Evolutionary conservation across 2,113 vertebrate species (phyloP).

Genomic region (Pterocles burchelli): DNA sequence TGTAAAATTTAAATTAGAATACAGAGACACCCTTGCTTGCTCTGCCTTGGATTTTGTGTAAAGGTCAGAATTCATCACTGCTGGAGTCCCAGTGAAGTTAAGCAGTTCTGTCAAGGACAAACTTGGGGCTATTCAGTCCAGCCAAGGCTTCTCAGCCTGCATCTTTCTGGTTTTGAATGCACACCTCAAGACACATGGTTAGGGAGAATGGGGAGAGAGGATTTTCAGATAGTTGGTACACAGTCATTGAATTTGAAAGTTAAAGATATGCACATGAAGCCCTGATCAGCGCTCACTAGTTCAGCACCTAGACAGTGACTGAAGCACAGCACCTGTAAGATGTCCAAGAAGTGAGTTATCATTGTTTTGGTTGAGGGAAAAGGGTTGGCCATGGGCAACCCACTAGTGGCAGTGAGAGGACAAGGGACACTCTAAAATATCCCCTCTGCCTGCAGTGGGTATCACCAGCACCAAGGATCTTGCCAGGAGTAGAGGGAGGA

Average conservation of each 20-base stretch:
- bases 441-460: background rate
- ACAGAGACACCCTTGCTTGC: background rate
- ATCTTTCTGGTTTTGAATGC: background rate
- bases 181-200: background rate
- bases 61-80: background rate
- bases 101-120: background rate
- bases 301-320: background rate
- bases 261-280: background rate
- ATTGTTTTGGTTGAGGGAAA: background rate
- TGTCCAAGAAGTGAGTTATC: background rate
- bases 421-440: background rate
- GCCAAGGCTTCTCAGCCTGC: background rate
- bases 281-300: background rate
- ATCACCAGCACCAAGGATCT: background rate
- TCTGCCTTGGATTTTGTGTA: background rate
- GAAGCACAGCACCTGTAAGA: background rate
- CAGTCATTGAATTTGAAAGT: background rate
- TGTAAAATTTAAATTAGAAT: conserved; percentile 41
- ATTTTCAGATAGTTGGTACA: background rate
- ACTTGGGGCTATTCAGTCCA: background rate
- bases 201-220: background rate
- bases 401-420: background rate
- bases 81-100: background rate
- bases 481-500: background rate
- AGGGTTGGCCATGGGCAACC: background rate